Base-by-base conservation (phyloP, 1,140 invertebrate species). In the Chionoecetes opilio region DNA sequence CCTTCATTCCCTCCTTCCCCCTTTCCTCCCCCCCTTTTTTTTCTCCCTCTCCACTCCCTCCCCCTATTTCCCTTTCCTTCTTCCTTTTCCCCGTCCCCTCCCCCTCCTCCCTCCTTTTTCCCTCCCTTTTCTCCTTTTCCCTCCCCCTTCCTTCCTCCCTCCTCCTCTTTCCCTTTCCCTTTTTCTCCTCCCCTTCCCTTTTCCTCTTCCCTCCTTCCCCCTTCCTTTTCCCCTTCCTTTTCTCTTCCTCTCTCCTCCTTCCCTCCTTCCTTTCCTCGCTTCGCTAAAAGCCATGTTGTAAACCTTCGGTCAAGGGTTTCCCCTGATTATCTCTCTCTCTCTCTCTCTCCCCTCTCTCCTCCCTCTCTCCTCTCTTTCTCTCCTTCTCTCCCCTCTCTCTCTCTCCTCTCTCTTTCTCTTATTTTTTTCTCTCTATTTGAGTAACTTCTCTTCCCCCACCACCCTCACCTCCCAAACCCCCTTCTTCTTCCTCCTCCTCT, bases 321-420 rank as follows among this genome's bases (percentile, higher is more conserved):
- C 63, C n/a, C 63, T 75, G 63, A 75, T 75, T 75, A 75, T 75
- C 63, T 63, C 17, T 21, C 53, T 63, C 17, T 75, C 63, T 75
- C 63, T 75, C 63, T 75, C 63, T 75, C 63, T 75, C 63, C n/a
- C 63, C n/a, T 26, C n/a, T 26, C n/a, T 26, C n/a, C 63, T 75
- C 63, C n/a, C 63, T 75, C 63, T 75, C 63, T 75, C 63, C 63
- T 75, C 63, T 75, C 63, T 75, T 26, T 75, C 63, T 75, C 63
- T 75, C 63, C n/a, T 26, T 75, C 63, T 75, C 63, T 75, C 63
- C 63, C n/a, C 63, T 75, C 63, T 75, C 63, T 75, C 63, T 75
- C 63, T 75, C 63, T 75, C 63, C 63, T 75, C 63, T 75, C 63
- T 75, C 63, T 75, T 26, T 75, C 63, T 75, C 63, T 75, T 75